Conservation (phyloP, 2,797 vertebrate species). For the Denticeps clupeoides region DNA sequence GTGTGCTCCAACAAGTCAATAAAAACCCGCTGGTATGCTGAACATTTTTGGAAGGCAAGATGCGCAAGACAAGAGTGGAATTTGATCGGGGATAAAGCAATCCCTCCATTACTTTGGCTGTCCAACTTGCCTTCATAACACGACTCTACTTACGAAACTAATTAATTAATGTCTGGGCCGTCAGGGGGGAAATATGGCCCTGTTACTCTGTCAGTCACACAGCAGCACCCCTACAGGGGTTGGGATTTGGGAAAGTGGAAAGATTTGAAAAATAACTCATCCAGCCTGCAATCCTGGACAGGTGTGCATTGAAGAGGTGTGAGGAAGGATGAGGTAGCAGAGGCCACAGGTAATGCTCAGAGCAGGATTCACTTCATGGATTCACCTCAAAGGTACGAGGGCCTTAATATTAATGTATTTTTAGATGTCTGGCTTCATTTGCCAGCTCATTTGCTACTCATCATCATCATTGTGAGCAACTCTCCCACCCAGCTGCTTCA, state of each 20-base stretch:
- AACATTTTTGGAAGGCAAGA: constrained; percentile 61
- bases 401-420: not conserved
- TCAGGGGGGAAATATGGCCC: constrained; percentile 14
- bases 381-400: not conserved
- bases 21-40: constrained; percentile 67
- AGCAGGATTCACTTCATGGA: not conserved
- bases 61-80: constrained; percentile 48
- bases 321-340: constrained; percentile 15
- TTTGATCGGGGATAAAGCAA: constrained; percentile 59
- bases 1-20: constrained; percentile 69
- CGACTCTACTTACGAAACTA: constrained; percentile 47
- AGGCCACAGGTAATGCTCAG: constrained; percentile 1
- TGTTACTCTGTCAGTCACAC: constrained; percentile 11
- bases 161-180: constrained; percentile 42
- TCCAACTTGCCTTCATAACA: constrained; percentile 35
- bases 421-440: not conserved
- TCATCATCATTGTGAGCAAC: too few relatives aligned
- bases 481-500: too few relatives aligned
- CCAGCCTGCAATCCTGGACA: constrained; percentile 37
- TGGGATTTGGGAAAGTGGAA: constrained; percentile 41
- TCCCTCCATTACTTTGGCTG: constrained; percentile 44
- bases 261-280: constrained; percentile 39
- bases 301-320: constrained; percentile 28
- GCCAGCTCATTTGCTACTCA: too few relatives aligned
- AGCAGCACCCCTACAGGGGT: constrained; percentile 25